These are phyloP conservation scores for Sinosuthora webbiana DNA, from an alignment of 2,113 vertebrate species.

Conservation along the genomic window DNA sequence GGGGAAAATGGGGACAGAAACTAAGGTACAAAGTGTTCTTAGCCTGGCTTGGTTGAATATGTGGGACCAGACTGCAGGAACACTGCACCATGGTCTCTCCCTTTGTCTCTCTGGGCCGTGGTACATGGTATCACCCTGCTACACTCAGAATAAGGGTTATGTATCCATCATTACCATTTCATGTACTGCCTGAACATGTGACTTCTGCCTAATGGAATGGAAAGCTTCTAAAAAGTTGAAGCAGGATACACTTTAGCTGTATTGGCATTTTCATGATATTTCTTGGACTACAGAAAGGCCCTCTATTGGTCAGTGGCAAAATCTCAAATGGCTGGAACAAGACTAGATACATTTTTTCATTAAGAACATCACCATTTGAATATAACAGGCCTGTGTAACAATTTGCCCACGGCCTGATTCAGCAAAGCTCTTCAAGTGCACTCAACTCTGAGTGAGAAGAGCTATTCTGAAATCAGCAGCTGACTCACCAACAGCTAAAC, in stretches of 20 bases:
- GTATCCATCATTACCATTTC: accelerated
- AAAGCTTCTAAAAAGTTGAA: neutral
- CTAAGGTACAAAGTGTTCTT: neutral
- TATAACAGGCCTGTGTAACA: neutral
- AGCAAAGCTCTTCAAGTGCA: neutral
- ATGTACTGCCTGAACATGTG: too few relatives aligned
- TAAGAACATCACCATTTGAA: neutral
- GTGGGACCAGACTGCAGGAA: neutral
- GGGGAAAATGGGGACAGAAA: neutral
- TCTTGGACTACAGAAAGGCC: neutral
- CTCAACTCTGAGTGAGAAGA: neutral
- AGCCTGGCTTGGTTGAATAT: neutral
- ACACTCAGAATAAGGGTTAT: neutral
- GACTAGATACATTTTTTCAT: neutral
- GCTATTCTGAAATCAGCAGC: neutral
- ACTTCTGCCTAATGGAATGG: neutral
- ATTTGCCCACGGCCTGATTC: neutral
- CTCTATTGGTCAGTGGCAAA: neutral
- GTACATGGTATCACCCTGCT: neutral
- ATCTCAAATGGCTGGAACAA: neutral
- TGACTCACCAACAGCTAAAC: neutral
- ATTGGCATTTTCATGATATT: neutral
- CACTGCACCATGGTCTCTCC: neutral
- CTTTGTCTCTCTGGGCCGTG: neutral
- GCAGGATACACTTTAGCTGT: neutral